Percentiles rank a stretch among this genome's conserved stretches.
phyloP scores from a whole-genome alignment of 2,797 vertebrate genomes.

The Microctenopoma stevenorrisi region DNA sequence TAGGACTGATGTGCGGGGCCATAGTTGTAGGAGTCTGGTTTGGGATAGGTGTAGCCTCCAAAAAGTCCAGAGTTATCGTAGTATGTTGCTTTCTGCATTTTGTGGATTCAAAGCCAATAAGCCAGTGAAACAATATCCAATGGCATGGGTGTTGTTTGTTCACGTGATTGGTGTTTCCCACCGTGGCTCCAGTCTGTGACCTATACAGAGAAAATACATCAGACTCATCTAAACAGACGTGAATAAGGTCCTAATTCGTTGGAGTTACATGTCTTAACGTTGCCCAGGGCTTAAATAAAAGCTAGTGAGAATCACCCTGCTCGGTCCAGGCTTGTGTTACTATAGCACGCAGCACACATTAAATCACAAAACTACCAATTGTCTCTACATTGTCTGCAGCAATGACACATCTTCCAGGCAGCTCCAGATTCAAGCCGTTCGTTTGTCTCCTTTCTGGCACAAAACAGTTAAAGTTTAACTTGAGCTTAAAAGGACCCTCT shows the following conservation, averaged over 20 bases:
- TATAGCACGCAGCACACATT: constrained; percentile 13
- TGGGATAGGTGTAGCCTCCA: constrained; percentile 94
- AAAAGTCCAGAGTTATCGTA: constrained; percentile 98
- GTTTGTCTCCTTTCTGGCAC: constrained; percentile 74
- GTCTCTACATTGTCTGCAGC: constrained; percentile 22
- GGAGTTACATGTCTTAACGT: neutral
- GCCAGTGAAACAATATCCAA: constrained; percentile 89
- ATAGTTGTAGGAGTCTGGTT: constrained; percentile 94
- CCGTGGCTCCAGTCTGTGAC: constrained; percentile 76
- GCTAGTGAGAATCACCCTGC: neutral
- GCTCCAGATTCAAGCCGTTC: constrained; percentile 52
- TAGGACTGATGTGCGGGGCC: constrained; percentile 92
- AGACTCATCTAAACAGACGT: constrained; percentile 27
- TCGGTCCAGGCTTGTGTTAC: constrained; percentile 2
- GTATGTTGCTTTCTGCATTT: constrained; percentile 99
- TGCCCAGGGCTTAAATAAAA: constrained; percentile 12
- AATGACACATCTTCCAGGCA: constrained; percentile 20
- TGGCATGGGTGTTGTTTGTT: constrained; percentile 90
- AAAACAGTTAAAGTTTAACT: constrained; percentile 98
- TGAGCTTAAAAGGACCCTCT: constrained; percentile 79
- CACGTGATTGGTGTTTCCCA: constrained; percentile 88
- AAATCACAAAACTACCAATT: constrained; percentile 34
- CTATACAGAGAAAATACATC: constrained; percentile 71
- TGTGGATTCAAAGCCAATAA: constrained; percentile 88
- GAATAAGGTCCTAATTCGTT: constrained; percentile 14